Base-by-base conservation (phyloP, 2,888 invertebrate genomes). In the Scelioninae gen. 1 region DNA sequence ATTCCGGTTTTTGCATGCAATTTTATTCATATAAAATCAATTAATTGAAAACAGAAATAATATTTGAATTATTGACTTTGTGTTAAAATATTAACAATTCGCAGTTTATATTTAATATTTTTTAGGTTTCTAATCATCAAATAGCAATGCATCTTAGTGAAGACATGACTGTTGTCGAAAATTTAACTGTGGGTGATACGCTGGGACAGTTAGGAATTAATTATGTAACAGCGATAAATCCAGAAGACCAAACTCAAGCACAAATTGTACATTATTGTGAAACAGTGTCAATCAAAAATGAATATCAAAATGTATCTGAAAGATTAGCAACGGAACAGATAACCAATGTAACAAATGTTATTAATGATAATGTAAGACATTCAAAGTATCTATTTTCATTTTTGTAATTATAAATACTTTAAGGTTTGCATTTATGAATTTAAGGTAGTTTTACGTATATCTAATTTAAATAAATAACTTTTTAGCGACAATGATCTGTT, bases 111-210 rank as follows among this genome's bases (percentile, higher is more conserved):
- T 32, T 55, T 32, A 5, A 32, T 32, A 1, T 32, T 15, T 68
- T 80, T 38, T 53, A 92, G 92, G 91, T 92, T 32, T 90, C 90
- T 5, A 89, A 89, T 85, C 91, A 92, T 85, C 89, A 91, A 69
- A 92, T 92, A 66, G 86, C 91, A 10, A 90, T 92, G 89, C 90
- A 92, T 68, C 81, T 92, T 15, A 90, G 90, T 15, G 91, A 91
- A 38, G 89, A 91, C 29, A 91, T 92, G 86, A 85, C 91, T 11
- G 92, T 91, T 8, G 91, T 92, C 7, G 91, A 89, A 34, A 91
- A 91, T 83, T 84, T 92, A 40, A 87, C 91, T 23, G 87, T 87
- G 0, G 87, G 87, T 5, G 88, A 86, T 34, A 87, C 88, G 5
- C 86, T 91, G 13, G 87, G 88, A 81, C 91, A 91, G 55, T 85